Evolutionary conservation across 2,113 vertebrate genomes (phyloP).

Genomic region (Candoia aspera): DNA sequence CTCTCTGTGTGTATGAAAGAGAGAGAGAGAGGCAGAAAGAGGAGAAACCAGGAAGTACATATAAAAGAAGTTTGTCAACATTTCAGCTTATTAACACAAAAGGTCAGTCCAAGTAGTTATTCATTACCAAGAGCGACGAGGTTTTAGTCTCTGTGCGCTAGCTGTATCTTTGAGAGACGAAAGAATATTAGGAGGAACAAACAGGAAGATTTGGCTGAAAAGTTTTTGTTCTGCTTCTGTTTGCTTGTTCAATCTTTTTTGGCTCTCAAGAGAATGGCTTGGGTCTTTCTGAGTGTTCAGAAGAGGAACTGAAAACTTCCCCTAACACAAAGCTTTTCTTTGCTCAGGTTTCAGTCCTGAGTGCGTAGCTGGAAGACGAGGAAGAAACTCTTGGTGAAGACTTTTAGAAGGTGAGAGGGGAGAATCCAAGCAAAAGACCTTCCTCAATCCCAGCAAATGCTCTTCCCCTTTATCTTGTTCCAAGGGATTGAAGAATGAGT

Average conservation of each 20-base stretch:
- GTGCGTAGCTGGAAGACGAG: slow-evolving; percentile 17
- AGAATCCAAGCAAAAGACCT: not conserved
- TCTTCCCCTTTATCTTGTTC: slow-evolving; percentile 30
- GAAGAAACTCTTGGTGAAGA: slow-evolving; percentile 26
- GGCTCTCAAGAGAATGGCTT: slow-evolving; percentile 24
- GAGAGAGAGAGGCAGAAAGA: not conserved
- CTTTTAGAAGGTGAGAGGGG: not conserved
- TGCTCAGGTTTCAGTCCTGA: slow-evolving; percentile 43
- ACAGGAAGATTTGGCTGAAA: slow-evolving; percentile 27
- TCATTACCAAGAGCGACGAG: slow-evolving; percentile 66
- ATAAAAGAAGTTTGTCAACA: slow-evolving; percentile 54
- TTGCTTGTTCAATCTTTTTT: slow-evolving; percentile 42
- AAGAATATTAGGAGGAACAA: slow-evolving; percentile 20
- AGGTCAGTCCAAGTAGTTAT: slow-evolving; percentile 63
- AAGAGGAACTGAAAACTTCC: slow-evolving; percentile 60
- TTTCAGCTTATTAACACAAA: slow-evolving; percentile 58
- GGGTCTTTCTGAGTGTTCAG: slow-evolving; percentile 49
- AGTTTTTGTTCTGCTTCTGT: slow-evolving; percentile 21
- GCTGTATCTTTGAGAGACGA: not conserved
- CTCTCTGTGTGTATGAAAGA: not conserved
- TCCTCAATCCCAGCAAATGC: slow-evolving; percentile 8
- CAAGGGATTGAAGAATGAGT: slow-evolving; percentile 2
- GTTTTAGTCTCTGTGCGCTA: not conserved
- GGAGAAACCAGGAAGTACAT: slow-evolving; percentile 70
- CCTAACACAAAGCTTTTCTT: not conserved